Conservation (phyloP, 2,113 vertebrate species). For the Puntigrus tetrazona region DNA sequence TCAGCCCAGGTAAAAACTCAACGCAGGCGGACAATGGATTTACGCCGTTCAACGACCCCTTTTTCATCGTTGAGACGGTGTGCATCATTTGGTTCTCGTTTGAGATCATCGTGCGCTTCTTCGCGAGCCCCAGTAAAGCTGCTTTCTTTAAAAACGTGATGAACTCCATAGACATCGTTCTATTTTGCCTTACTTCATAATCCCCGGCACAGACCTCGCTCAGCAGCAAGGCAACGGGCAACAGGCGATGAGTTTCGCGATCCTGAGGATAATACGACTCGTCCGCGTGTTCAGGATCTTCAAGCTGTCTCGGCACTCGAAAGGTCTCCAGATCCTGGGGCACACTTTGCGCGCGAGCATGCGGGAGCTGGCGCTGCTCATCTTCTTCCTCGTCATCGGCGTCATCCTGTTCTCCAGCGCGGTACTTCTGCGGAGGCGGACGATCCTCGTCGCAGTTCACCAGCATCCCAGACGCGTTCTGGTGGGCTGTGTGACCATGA, state of each 20-base stretch:
- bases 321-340: slow-evolving; percentile 97
- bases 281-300: slow-evolving; percentile 98
- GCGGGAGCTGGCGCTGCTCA: slow-evolving; percentile 95
- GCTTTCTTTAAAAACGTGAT: slow-evolving; percentile 97
- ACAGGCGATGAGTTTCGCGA: slow-evolving; percentile 98
- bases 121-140: slow-evolving; percentile 92
- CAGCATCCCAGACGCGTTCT: slow-evolving; percentile 98
- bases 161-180: slow-evolving; percentile 99
- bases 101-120: slow-evolving; percentile 95
- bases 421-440: slow-evolving; percentile 97
- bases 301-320: slow-evolving; percentile 97
- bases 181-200: slow-evolving; percentile 99
- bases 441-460: slow-evolving; percentile 93
- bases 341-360: slow-evolving; percentile 96
- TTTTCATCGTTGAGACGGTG: slow-evolving; percentile 98
- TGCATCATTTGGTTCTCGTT: slow-evolving; percentile 99
- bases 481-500: slow-evolving; percentile 99
- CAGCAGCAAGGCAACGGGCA: slow-evolving; percentile 88
- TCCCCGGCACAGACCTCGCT: slow-evolving; percentile 94
- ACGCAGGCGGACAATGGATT: slow-evolving; percentile 80
- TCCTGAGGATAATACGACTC: slow-evolving; percentile 94
- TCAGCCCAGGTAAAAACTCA: slow-evolving; percentile 79
- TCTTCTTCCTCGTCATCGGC: slow-evolving; percentile 98
- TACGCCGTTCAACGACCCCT: slow-evolving; percentile 96
- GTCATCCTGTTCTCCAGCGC: slow-evolving; percentile 99